Percentiles rank a stretch among this genome's conserved stretches.
Conservation (phyloP, 2,888 invertebrate genomes). For the Meiosimyza decipiens region DNA sequence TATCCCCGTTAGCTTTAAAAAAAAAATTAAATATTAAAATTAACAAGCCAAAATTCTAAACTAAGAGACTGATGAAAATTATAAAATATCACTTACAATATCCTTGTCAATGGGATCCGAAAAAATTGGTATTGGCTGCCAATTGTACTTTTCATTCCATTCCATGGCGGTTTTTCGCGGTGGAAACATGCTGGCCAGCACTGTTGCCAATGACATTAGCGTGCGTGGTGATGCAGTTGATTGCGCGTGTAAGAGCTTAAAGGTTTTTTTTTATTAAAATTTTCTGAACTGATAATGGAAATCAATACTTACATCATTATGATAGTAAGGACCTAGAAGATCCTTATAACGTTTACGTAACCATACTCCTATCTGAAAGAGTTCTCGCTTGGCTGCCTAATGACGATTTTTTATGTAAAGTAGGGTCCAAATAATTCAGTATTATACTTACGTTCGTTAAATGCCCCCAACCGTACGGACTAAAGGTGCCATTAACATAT, state of each 20-base stretch:
- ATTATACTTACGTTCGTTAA: conserved; percentile 75
- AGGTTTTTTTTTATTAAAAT: no score
- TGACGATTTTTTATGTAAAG: no score
- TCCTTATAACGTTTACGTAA: conserved; percentile 72
- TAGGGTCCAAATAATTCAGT: background rate
- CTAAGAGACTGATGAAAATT: no score
- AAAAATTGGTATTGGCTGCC: conserved; percentile 83
- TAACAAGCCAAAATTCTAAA: no score
- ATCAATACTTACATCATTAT: conserved; percentile 64
- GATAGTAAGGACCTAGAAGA: conserved; percentile 72
- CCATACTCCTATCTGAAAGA: conserved; percentile 74
- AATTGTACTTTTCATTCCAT: conserved; percentile 73
- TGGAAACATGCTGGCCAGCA: conserved; percentile 78
- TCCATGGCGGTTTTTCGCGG: conserved; percentile 69
- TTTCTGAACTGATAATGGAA: background rate
- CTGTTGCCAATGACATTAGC: conserved; percentile 76
- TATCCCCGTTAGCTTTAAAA: no score
- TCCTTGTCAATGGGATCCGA: conserved; percentile 73
- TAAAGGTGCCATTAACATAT: conserved; percentile 72
- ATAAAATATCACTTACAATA: conserved; percentile 54
- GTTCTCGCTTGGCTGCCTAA: conserved; percentile 74
- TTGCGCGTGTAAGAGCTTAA: conserved; percentile 71
- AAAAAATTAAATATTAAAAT: no score
- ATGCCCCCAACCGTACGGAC: conserved; percentile 83
- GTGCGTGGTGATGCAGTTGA: conserved; percentile 80